Base-by-base conservation (phyloP, 2,888 invertebrate species). In the Frankliniella fusca region DNA sequence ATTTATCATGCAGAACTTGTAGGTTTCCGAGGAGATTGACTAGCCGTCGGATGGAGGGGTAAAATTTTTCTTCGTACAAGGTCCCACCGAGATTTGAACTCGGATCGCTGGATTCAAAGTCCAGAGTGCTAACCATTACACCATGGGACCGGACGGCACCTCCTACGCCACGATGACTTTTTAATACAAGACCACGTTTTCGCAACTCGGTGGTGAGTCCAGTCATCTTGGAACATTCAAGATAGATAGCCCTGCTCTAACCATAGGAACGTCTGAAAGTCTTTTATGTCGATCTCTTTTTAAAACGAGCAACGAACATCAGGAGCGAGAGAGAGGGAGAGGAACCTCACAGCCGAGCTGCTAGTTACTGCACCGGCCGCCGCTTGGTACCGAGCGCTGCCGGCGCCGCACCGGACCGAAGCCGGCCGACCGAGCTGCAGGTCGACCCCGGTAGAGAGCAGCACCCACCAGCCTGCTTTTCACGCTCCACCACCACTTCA, bases 121-220 rank as follows among this genome's bases (percentile, higher is more conserved):
- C 90, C 91, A 90, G 91, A 91, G 90, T 91, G 91, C 90, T 91
- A 90, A 91, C 91, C 90, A 90, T 91, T 91, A 91, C 91, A 91
- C 90, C 91, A 91, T 91, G 90, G 90, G 89, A 90, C 90, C 90
- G 49, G 23, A n/a, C 23, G 70, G 11, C 18, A 9, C 11, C 2
- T 23, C 23, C 9, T 0, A 2, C 61, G 61, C 61, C 12, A 61
- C 18, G 54, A 54, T 12, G 7, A 12, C 15, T 12, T 8, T 8
- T 15, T 15, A 54, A 54, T 54, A 2, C 54, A 18, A 54, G 54
- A 54, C 54, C 15, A 12, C 15, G 12, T 54, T 54, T 54, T 2
- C 12, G 54, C 54, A 2, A 18, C 54, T 54, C 54, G 18, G 54
- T 15, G 54, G 54, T 15, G 0, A 15, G 11, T 54, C 11, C 12